Base-by-base conservation (phyloP, 2,888 invertebrate species). In the Carabus problematicus region DNA sequence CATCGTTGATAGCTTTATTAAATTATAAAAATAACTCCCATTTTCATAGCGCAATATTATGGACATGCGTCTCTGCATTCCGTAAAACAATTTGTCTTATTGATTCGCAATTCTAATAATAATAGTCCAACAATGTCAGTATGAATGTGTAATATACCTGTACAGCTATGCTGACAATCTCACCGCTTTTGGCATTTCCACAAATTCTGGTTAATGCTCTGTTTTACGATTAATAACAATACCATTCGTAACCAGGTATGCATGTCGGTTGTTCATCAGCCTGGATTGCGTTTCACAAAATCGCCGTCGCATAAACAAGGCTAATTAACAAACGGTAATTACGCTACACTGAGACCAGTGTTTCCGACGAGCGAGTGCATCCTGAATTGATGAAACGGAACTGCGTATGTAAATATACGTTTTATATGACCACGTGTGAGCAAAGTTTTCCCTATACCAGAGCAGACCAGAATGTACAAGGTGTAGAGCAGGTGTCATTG, bases 291-390 rank as follows among this genome's bases (percentile, higher is more conserved):
- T 29, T 29, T 29, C 8, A 16, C 52, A 52, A 14, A 49, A 49
- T 49, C 6, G 49, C 18, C 18, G 18, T 18, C 49, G 6, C 52
- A 52, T 52, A 52, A 52, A 52, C 52, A 52, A 52, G 14, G 19
- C 52, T 52, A 52, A 52, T 52, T 52, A 52, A 12, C 52, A 19
- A 16, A 16, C 16, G 19, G 52, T 16, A 52, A 52, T 52, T 12
- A 52, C 52, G 16, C 1, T 16, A 7, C 52, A 16, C 19, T 29
- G 29, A 29, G 29, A 12, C 14, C 14, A 9, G 18, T 4, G 18
- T 18, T 52, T 16, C 52, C 3, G n/a, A 52, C 18, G 52, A 1
- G 16, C 9, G 29, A 29, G 29, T 29, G 29, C 29, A 6, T 3
- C 2, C 6, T 52, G 18, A 52, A 52, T 52, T 52, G 52, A 52